These are phyloP conservation scores for Bombus balteatus DNA, from an alignment of 1,140 invertebrate species.

Conservation along the genomic window DNA sequence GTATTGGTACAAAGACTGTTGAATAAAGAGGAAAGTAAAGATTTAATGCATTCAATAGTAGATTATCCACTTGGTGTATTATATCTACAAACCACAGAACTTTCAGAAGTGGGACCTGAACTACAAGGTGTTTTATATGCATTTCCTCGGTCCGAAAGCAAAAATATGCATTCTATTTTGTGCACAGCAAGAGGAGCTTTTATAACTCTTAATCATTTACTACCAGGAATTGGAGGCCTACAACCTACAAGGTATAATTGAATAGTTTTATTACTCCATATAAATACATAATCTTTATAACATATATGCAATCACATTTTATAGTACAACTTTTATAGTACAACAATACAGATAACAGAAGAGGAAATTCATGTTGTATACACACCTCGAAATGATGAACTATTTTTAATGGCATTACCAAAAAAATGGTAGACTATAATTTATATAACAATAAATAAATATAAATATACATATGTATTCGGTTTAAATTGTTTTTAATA, in stretches of 20 bases:
- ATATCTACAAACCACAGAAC: slow-evolving; percentile 85
- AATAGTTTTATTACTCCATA: slow-evolving; percentile 15
- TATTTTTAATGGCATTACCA: slow-evolving; percentile 83
- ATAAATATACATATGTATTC: slow-evolving; percentile 68
- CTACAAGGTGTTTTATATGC: slow-evolving; percentile 87
- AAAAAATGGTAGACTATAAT: slow-evolving; percentile 79
- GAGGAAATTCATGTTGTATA: slow-evolving; percentile 85
- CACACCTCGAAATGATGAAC: slow-evolving; percentile 82
- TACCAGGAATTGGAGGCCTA: slow-evolving; percentile 85
- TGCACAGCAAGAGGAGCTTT: slow-evolving; percentile 86
- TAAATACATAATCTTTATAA: slow-evolving; percentile 46
- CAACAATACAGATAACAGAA: slow-evolving; percentile 83
- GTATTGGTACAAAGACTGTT: slow-evolving; percentile 82
- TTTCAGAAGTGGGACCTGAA: slow-evolving; percentile 85
- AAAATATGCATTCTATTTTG: slow-evolving; percentile 82
- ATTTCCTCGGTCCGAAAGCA: slow-evolving; percentile 85
- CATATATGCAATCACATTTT: slow-evolving; percentile 41
- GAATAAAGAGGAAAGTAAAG: slow-evolving; percentile 82
- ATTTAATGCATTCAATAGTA: slow-evolving; percentile 83
- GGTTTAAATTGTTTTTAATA: slow-evolving; percentile 77
- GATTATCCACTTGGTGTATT: slow-evolving; percentile 85
- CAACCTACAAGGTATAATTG: slow-evolving; percentile 80
- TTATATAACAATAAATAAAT: slow-evolving; percentile 68
- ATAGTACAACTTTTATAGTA: slow-evolving; percentile 75
- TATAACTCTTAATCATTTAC: slow-evolving; percentile 87